Conservation (phyloP, 2,797 vertebrate genomes). For the Coilia nasus region DNA sequence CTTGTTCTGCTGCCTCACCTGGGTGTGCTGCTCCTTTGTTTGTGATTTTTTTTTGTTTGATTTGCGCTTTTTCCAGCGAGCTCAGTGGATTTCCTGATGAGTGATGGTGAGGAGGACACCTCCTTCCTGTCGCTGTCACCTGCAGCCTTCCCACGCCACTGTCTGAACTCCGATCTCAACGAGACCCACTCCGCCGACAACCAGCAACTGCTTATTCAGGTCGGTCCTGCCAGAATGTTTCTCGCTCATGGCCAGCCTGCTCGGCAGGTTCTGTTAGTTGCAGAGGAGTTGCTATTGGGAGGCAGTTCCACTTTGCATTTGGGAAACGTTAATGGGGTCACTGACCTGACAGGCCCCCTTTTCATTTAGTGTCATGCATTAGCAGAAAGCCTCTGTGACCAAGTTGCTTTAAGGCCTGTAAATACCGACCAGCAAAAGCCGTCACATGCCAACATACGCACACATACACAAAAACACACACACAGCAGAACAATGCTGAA, state of each 20-base stretch:
- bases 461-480: constrained; percentile 19
- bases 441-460: not conserved
- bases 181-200: constrained; percentile 58
- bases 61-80: constrained; percentile 61
- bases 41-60: not conserved
- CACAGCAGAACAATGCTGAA: constrained; percentile 4
- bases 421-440: not conserved
- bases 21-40: not conserved
- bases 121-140: constrained; percentile 70
- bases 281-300: not conserved
- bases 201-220: constrained; percentile 77
- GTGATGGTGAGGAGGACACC: constrained; percentile 71
- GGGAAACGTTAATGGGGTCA: not conserved
- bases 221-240: constrained; percentile 38
- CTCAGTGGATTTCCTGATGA: constrained; percentile 80
- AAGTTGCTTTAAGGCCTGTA: constrained; percentile 1
- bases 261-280: not conserved
- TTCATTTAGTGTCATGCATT: not conserved
- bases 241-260: not conserved
- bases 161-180: constrained; percentile 68
- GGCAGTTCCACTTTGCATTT: not conserved
- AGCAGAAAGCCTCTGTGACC: constrained; percentile 6
- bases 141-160: constrained; percentile 67
- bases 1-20: not conserved
- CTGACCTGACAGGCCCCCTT: not conserved